Percentiles rank a stretch among this genome's conserved stretches.
These are phyloP conservation scores for Phodopus roborovskii DNA, from an alignment of 2,113 vertebrate species.

Conservation along the genomic window DNA sequence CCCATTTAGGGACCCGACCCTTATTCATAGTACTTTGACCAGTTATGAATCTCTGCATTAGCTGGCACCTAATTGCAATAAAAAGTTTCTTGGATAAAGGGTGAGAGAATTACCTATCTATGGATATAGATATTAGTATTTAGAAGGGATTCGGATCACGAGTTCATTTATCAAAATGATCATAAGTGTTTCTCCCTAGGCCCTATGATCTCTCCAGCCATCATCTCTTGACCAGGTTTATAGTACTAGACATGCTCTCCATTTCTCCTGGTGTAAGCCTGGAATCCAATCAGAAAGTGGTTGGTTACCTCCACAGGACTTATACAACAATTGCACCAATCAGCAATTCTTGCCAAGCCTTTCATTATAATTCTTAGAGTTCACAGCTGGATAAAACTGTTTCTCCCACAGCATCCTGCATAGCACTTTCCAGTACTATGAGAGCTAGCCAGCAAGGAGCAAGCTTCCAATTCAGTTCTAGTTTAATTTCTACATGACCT, in stretches of 20 bases:
- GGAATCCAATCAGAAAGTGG: background rate
- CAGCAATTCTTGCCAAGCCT: background rate
- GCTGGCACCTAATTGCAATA: background rate
- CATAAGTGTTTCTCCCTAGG: background rate
- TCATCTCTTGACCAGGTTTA: background rate
- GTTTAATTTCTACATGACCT: background rate
- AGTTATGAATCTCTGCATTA: background rate
- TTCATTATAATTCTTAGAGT: background rate
- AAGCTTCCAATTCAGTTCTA: background rate
- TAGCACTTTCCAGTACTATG: background rate
- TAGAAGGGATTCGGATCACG: background rate
- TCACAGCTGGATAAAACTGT: too few relatives aligned
- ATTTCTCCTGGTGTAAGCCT: background rate
- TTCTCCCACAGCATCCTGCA: background rate
- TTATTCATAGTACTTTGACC: background rate
- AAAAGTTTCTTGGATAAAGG: background rate
- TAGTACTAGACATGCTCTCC: background rate
- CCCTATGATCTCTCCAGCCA: background rate
- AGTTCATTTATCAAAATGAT: background rate
- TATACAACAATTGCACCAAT: background rate
- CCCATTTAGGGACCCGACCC: background rate
- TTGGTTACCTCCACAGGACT: background rate
- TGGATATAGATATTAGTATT: background rate
- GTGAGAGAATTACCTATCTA: background rate
- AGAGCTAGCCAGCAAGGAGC: background rate